Percentiles rank a stretch among this genome's conserved stretches.
These are phyloP conservation scores for Latheticus oryzae DNA, from an alignment of 2,888 invertebrate species.

Conservation along the genomic window DNA sequence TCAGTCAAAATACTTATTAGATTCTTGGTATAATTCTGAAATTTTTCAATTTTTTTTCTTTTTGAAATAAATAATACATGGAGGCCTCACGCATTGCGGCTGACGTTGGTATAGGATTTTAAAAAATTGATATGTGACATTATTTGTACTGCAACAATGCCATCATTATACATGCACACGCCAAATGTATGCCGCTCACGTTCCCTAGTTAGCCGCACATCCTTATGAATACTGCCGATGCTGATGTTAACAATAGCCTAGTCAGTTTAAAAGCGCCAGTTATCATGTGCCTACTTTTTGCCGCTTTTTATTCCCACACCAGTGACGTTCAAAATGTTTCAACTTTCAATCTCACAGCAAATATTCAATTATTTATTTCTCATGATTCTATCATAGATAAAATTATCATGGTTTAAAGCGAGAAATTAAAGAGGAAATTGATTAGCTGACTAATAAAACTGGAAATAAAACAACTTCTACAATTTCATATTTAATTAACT, in stretches of 20 bases:
- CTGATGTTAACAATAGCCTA: conserved; percentile 61
- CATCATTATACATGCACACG: conserved; percentile 60
- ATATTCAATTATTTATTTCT: neutral
- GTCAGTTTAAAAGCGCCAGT: conserved; percentile 59
- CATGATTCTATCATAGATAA: too few species aligned
- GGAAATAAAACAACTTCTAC: too few species aligned
- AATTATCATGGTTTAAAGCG: too few species aligned
- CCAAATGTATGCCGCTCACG: conserved; percentile 60
- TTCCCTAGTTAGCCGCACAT: conserved; percentile 61
- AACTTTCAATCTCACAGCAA: conserved; percentile 7
- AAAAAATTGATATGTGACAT: conserved; percentile 61
- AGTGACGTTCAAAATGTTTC: conserved; percentile 45
- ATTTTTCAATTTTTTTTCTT: conserved; percentile 39
- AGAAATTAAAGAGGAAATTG: too few species aligned
- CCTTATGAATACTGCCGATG: conserved; percentile 59
- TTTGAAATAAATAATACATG: conserved; percentile 54
- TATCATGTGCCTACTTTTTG: conserved; percentile 58
- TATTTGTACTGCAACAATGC: conserved; percentile 63
- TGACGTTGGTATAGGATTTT: conserved; percentile 45
- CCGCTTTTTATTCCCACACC: conserved; percentile 49
- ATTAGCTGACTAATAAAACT: too few species aligned
- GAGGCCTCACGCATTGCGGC: conserved; percentile 52
- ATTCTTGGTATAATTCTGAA: conserved; percentile 34
- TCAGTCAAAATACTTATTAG: conserved; percentile 35
- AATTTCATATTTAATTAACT: too few species aligned